Evolutionary conservation across 2,797 vertebrate species (phyloP).

Genomic region (Calcarius lapponicus): DNA sequence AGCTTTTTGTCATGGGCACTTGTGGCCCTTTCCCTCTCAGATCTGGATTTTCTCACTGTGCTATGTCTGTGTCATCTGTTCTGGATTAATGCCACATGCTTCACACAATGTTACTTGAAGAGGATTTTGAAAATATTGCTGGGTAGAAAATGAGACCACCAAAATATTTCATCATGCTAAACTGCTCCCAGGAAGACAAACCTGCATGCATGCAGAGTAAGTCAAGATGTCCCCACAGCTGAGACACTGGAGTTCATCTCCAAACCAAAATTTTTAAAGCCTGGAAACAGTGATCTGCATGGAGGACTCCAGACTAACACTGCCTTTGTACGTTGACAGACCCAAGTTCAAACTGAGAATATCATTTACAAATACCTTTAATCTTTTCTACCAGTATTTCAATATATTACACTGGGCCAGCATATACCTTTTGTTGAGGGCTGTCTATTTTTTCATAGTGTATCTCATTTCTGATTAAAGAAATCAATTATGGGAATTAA

Average conservation of each 20-base stretch:
- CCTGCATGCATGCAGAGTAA: neutral
- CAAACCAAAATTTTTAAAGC: neutral
- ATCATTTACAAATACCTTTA: neutral
- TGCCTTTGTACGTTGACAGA: neutral
- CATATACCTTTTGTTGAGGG: neutral
- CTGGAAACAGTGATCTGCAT: neutral
- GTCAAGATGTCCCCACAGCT: neutral
- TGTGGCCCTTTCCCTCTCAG: constrained; percentile 8
- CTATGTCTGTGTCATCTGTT: constrained; percentile 36
- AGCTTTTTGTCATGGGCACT: constrained; percentile 34
- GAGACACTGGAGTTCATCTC: neutral
- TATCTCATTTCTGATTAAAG: neutral
- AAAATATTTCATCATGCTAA: neutral
- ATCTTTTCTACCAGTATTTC: neutral
- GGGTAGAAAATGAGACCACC: constrained; percentile 16
- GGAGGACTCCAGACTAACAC: neutral
- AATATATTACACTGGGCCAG: neutral
- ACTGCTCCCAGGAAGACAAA: neutral
- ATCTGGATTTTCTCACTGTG: constrained; percentile 50
- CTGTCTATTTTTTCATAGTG: neutral
- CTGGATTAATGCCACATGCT: constrained; percentile 43
- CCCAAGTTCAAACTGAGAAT: neutral
- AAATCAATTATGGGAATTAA: neutral
- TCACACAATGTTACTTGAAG: constrained; percentile 4
- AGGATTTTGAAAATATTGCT: constrained; percentile 32